Percentiles rank a stretch among this genome's conserved stretches.
phyloP scores from a whole-genome alignment of 2,888 invertebrate species.

The Synanthedon andrenaeformis region DNA sequence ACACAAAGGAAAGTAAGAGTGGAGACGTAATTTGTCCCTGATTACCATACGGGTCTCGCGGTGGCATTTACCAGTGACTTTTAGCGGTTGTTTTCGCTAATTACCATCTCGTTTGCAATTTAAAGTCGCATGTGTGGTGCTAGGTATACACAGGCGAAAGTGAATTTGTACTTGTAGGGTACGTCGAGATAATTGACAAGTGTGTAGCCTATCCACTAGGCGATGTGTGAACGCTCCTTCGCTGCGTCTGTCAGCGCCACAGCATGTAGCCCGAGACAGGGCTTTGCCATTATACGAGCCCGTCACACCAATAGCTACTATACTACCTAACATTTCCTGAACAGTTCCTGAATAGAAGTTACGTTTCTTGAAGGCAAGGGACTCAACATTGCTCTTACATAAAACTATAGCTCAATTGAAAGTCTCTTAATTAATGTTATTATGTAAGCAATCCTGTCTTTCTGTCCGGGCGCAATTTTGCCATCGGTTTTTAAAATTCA shows the following conservation, averaged over 20 bases:
- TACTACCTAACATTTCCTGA: slow-evolving; percentile 41
- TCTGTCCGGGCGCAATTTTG: no score
- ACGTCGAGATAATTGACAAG: slow-evolving; percentile 50
- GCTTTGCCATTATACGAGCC: slow-evolving; percentile 36
- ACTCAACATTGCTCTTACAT: background rate
- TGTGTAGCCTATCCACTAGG: slow-evolving; percentile 23
- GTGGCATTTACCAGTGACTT: slow-evolving; percentile 52
- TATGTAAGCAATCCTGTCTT: no score
- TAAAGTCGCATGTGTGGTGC: slow-evolving; percentile 41
- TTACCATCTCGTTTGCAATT: slow-evolving; percentile 69
- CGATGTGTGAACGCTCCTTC: slow-evolving; percentile 37
- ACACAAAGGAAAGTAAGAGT: slow-evolving; percentile 59
- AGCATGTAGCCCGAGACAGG: slow-evolving; percentile 13
- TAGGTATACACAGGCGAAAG: slow-evolving; percentile 44
- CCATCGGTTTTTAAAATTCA: no score
- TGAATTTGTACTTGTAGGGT: slow-evolving; percentile 39
- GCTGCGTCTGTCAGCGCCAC: slow-evolving; percentile 25
- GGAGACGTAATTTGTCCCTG: slow-evolving; percentile 63
- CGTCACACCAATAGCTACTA: slow-evolving; percentile 23
- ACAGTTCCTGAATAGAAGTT: slow-evolving; percentile 37
- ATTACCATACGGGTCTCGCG: slow-evolving; percentile 57
- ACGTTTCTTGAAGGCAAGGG: slow-evolving; percentile 6
- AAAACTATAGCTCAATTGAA: no score
- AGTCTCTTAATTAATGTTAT: no score
- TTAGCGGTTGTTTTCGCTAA: slow-evolving; percentile 61